Percentiles rank a stretch among this genome's conserved stretches.
phyloP scores from a whole-genome alignment of 2,113 vertebrate species.

The Megaleporinus macrocephalus region DNA sequence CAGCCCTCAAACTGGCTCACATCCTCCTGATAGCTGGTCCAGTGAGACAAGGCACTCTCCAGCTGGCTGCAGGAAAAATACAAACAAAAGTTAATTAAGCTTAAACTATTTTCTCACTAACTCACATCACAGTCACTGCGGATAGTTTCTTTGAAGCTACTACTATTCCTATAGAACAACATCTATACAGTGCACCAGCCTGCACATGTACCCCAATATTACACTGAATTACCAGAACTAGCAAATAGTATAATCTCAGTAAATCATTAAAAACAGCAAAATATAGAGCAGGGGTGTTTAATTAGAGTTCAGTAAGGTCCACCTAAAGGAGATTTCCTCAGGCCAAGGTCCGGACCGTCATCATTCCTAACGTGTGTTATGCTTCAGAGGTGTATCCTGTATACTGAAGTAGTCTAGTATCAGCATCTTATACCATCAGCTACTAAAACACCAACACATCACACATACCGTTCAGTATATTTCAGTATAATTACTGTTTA shows the following conservation, averaged over 20 bases:
- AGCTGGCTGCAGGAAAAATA: conserved; percentile 82
- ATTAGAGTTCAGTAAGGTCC: too few relatives aligned
- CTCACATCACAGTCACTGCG: neutral
- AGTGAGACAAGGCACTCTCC: conserved; percentile 93
- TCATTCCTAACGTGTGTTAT: too few relatives aligned
- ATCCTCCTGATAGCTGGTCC: conserved; percentile 98
- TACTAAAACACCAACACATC: too few relatives aligned
- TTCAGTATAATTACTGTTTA: too few relatives aligned
- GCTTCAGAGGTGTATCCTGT: too few relatives aligned
- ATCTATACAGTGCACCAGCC: neutral
- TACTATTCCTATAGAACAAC: neutral
- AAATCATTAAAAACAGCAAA: neutral
- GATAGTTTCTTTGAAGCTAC: too few relatives aligned
- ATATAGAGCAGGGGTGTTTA: too few relatives aligned
- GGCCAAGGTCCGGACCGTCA: too few relatives aligned
- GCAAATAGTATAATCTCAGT: neutral
- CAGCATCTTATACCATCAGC: too few relatives aligned
- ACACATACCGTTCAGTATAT: too few relatives aligned
- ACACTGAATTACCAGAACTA: neutral
- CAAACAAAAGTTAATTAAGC: neutral
- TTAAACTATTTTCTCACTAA: neutral
- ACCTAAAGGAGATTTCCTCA: too few relatives aligned
- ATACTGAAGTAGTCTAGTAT: too few relatives aligned
- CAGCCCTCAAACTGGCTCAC: conserved; percentile 90
- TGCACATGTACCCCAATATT: neutral